Percentiles rank a stretch among this genome's conserved stretches.
Evolutionary conservation across 2,797 vertebrate genomes (phyloP).

Genomic region (Lates japonicus): DNA sequence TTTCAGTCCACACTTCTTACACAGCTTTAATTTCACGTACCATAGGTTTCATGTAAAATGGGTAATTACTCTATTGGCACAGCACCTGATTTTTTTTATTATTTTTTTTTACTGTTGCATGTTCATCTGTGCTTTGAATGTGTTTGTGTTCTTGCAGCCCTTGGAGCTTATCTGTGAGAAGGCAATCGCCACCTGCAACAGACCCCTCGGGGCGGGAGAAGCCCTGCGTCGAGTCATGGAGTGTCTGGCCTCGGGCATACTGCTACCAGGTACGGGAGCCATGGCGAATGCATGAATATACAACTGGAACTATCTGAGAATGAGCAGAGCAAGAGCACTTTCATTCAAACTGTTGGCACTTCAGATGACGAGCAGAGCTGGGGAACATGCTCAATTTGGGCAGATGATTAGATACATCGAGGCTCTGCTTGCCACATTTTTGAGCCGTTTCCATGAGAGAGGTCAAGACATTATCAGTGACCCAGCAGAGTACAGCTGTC

Average conservation of each 20-base stretch:
- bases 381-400: not conserved
- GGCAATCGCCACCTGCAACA: slow-evolving; percentile 98
- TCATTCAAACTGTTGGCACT: slow-evolving; percentile 8
- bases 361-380: not conserved
- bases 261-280: slow-evolving; percentile 91
- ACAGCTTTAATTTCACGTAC: not conserved
- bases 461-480: slow-evolving; percentile 40
- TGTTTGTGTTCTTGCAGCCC: slow-evolving; percentile 83
- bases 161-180: slow-evolving; percentile 99
- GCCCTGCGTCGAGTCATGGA: slow-evolving; percentile 98
- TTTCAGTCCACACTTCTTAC: not conserved
- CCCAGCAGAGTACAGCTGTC: slow-evolving; percentile 51
- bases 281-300: not conserved
- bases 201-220: slow-evolving; percentile 97
- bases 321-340: not conserved
- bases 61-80: not conserved
- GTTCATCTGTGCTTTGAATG: slow-evolving; percentile 10
- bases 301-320: slow-evolving; percentile 7
- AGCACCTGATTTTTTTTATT: not conserved
- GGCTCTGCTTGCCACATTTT: slow-evolving; percentile 31
- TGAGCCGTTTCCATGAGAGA: slow-evolving; percentile 31
- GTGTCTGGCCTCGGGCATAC: slow-evolving; percentile 97
- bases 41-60: not conserved
- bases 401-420: slow-evolving; percentile 7
- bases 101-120: not conserved